phyloP scores from a whole-genome alignment of 2,113 vertebrate species.

The Parotia lawesii region DNA sequence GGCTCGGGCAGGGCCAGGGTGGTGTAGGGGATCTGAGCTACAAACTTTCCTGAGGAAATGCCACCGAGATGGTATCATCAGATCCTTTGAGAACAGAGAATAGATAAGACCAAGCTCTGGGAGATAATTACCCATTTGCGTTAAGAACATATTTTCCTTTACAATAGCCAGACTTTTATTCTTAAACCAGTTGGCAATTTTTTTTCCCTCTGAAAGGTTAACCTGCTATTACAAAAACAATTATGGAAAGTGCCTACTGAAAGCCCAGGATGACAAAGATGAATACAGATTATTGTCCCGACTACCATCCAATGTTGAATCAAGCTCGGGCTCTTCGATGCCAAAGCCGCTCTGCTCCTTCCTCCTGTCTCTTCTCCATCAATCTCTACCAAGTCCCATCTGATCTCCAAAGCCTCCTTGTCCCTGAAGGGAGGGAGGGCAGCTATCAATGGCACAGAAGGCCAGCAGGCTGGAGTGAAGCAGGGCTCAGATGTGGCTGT shows the following conservation, averaged over 20 bases:
- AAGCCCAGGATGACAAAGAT: background rate
- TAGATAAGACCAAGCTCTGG: conserved; percentile 36
- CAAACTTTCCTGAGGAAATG: conserved; percentile 76
- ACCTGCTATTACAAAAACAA: background rate
- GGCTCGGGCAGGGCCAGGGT: background rate
- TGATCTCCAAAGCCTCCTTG: background rate
- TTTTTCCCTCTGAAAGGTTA: conserved; percentile 3
- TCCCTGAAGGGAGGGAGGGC: background rate
- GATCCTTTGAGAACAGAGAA: conserved; percentile 13
- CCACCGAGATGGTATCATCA: conserved; percentile 71
- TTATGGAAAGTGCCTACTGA: background rate
- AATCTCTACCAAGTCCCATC: background rate
- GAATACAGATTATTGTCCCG: background rate
- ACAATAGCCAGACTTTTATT: background rate
- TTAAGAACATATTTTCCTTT: conserved; percentile 17
- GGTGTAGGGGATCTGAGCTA: conserved; percentile 20
- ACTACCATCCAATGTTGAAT: background rate
- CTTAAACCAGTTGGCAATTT: background rate
- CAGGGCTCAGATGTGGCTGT: background rate
- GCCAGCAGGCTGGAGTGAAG: background rate
- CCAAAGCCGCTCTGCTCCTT: background rate
- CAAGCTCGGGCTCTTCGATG: fast-evolving
- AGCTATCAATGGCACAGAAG: fast-evolving
- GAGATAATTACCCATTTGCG: conserved; percentile 52
- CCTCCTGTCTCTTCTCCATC: background rate